These are phyloP conservation scores for Subacronicta megacephala DNA, from an alignment of 2,888 invertebrate species.

Conservation along the genomic window DNA sequence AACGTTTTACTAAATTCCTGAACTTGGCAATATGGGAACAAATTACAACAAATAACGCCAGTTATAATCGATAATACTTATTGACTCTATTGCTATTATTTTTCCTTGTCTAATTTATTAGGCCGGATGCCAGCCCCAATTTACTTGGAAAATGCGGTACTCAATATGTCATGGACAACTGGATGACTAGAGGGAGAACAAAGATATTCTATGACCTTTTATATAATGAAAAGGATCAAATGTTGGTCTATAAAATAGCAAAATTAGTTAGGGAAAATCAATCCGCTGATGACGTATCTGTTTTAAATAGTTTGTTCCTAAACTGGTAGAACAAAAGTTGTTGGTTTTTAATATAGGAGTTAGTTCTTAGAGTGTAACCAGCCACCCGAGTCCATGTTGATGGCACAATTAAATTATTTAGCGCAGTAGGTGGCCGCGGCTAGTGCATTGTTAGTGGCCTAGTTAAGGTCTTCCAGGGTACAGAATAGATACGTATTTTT, in stretches of 20 bases:
- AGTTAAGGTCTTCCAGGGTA: slow-evolving; percentile 1
- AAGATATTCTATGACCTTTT: too few species aligned
- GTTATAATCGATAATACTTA: neutral
- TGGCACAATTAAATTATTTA: slow-evolving; percentile 1
- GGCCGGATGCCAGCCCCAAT: neutral
- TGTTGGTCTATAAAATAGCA: too few species aligned
- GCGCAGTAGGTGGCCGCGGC: slow-evolving; percentile 1
- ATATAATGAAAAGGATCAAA: too few species aligned
- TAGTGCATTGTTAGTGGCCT: neutral
- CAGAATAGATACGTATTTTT: neutral
- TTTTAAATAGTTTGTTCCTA: too few species aligned
- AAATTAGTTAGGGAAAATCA: too few species aligned
- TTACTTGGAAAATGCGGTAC: neutral
- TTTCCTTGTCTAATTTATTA: slow-evolving; percentile 1
- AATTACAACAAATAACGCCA: neutral
- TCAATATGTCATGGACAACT: neutral
- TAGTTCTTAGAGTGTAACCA: too few species aligned
- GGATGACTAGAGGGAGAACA: too few species aligned
- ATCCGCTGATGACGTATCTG: too few species aligned
- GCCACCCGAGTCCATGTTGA: neutral
- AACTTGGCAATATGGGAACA: slow-evolving; percentile 1
- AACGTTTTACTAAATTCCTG: slow-evolving; percentile 21
- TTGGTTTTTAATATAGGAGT: too few species aligned
- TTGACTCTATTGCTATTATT: neutral
- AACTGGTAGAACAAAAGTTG: too few species aligned